phyloP scores from a whole-genome alignment of 2,888 invertebrate genomes.

The Drosophila glabriapex region DNA sequence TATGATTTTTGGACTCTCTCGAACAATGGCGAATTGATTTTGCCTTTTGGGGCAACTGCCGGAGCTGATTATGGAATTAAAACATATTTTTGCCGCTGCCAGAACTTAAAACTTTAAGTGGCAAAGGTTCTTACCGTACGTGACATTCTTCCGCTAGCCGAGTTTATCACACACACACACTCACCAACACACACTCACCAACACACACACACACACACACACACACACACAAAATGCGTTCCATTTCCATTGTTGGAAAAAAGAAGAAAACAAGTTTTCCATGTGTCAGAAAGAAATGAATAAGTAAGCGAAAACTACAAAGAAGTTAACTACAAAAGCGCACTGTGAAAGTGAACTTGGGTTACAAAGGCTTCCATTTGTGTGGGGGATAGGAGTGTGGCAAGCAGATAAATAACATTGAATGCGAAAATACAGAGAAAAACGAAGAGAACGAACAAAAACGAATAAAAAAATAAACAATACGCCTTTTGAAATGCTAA shows the following conservation, averaged over 20 bases:
- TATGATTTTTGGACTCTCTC: conserved; percentile 50
- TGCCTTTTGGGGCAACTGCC: conserved; percentile 52
- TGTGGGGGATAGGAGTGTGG: conserved; percentile 17
- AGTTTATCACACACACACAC: conserved; percentile 65
- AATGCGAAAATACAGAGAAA: conserved; percentile 61
- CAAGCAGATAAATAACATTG: conserved; percentile 74
- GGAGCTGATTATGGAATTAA: conserved; percentile 75
- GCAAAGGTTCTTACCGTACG: conserved; percentile 74
- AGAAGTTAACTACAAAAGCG: conserved; percentile 75
- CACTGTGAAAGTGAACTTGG: conserved; percentile 67
- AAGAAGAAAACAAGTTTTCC: conserved; percentile 29
- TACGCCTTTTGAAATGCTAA: conserved; percentile 80
- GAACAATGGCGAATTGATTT: conserved; percentile 75
- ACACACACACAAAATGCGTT: conserved; percentile 43
- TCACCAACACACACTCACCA: conserved; percentile 32
- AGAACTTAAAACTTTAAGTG: conserved; percentile 75
- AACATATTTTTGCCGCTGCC: conserved; percentile 65
- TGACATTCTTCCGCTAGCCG: conserved; percentile 61
- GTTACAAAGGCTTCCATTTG: conserved; percentile 60
- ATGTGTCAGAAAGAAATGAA: conserved; percentile 53
- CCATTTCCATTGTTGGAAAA: conserved; percentile 50
- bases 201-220: conserved; percentile 23
- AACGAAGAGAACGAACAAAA: conserved; percentile 27
- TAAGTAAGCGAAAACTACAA: conserved; percentile 72
- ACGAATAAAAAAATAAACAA: conserved; percentile 58